Evolutionary conservation across 2,113 vertebrate species (phyloP).

Genomic region (Syngnathus typhle): DNA sequence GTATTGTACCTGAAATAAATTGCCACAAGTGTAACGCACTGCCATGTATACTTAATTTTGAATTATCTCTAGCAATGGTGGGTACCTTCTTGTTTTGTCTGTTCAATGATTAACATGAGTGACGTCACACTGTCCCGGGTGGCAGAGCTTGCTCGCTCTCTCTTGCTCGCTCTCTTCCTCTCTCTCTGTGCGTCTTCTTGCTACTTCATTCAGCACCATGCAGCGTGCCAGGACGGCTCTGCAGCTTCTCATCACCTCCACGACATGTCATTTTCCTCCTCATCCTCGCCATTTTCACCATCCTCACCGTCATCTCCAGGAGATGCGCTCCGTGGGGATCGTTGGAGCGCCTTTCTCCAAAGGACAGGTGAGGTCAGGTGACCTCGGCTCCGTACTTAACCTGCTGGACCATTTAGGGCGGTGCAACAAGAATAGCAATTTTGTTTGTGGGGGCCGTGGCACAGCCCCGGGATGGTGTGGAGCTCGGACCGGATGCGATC

Average conservation of each 20-base stretch:
- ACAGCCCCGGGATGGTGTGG: slow-evolving; percentile 62
- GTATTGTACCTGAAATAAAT: too few species aligned
- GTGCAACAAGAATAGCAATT: too few species aligned
- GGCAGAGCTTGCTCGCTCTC: background rate
- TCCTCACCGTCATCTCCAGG: slow-evolving; percentile 9
- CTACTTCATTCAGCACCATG: background rate
- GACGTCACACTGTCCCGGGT: background rate
- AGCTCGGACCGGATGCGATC: slow-evolving; percentile 63
- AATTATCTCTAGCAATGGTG: background rate
- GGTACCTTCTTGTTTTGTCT: background rate
- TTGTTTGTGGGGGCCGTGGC: background rate
- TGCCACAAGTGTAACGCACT: too few species aligned
- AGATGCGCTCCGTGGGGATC: slow-evolving; percentile 48
- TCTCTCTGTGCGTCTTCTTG: background rate
- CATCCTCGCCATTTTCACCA: slow-evolving; percentile 11
- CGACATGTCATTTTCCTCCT: slow-evolving; percentile 20
- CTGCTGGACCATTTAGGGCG: background rate
- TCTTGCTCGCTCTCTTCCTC: background rate
- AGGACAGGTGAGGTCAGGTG: slow-evolving; percentile 62
- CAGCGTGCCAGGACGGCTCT: slow-evolving; percentile 11
- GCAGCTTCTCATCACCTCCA: slow-evolving; percentile 11
- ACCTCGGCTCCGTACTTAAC: too few species aligned
- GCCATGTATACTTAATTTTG: background rate
- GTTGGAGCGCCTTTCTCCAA: slow-evolving; percentile 69
- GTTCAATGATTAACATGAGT: background rate